Base-by-base conservation (phyloP, 2,797 vertebrate genomes). In the Lepilemur ruficaudatus region DNA sequence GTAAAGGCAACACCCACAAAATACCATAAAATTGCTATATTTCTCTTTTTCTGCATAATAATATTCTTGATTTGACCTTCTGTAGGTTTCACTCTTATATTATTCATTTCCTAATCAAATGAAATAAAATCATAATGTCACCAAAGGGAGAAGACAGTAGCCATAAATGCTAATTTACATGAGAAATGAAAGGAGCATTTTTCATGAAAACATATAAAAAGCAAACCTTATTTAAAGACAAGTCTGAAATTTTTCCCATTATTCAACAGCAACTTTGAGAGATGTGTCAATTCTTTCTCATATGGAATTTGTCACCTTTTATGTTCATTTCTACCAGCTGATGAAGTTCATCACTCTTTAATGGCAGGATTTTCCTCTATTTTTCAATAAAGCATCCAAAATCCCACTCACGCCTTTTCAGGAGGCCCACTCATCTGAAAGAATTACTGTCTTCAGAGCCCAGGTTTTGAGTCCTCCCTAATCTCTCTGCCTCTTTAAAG, bases 401-500 rank as follows among this genome's bases (percentile, higher is more conserved):
- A 93, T 91, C 94, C 94, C 82, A 96, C 92, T 97, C 83, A 22
- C 14, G 73, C 65, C 88, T 81, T 89, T 89, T 72, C 81, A 98
- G 76, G 97, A 97, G 96, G 10, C 61, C 91, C 95, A 89, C 95
- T 97, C 95, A 96, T 76, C 95, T 96, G 91, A 93, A 97, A 93
- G 86, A 88, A 59, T 85, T 95, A 95, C 52, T 13, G 55, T 87
- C 92, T 84, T 72, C 43, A 82, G 52, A 46, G 23, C 13, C 41
- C 20, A 83, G 65, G 75, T 98, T 97, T 92, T 94, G 96, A 97
- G 95, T 35, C 72, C 10, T 1, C 83, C 93, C 92, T 75, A 83
- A 95, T 52, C 50, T 38, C 23, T 57, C 61, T 95, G 92, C 84
- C 93, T 96, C 82, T 97, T 89, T 91, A 73, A 93, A 95, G 97